Base-by-base conservation (phyloP, 2,797 vertebrate species). In the Labeo calbasu region DNA sequence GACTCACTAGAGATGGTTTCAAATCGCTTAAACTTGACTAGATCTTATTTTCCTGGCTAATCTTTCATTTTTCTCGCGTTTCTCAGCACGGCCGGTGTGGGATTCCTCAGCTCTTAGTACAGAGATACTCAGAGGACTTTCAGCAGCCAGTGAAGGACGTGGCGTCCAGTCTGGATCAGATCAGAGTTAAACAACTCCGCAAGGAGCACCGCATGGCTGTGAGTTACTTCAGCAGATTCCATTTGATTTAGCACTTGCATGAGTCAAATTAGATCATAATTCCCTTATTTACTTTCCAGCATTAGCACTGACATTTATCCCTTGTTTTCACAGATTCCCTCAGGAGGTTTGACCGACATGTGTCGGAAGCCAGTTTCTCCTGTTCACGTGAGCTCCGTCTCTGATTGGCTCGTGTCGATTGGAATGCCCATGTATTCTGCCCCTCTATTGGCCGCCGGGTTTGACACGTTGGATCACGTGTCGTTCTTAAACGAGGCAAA, bases 191-290 rank as follows among this genome's bases (percentile, higher is more conserved):
- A 91, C 96, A 96, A 85, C 95, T 99, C 15, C 96, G 97, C 55
- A 99, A 98, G 91, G 96, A 98, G 86, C 98, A 99, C 90, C 97
- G 98, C 86, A 99, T 99, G 98, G 98, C 98, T 77, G 98, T 99
- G 92, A 97, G 97, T 91, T 77, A 81, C 61, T 55, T 76, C 0
- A 3, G 2, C 7, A 15, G 1, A 53, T 65, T 80, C 5, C 57
- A 32, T 17, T 65, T 3, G 46, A 51, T 66, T 50, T 14, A 72
- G 46, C 19, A 46, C 23, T 65, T 15, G 53, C 57, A 36, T 61
- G 43, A 25, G n/a, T 36, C 25, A 68, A 14, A 51, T 68, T n/a
- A 36, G 17, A 63, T 65, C 17, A 46, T 19, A 23, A 77, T 46
- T 46, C 53, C 43, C 32, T 53, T 53, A 13, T 32, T 21, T 53